phyloP scores from a whole-genome alignment of 1,140 invertebrate species.

The Polyergus mexicanus region DNA sequence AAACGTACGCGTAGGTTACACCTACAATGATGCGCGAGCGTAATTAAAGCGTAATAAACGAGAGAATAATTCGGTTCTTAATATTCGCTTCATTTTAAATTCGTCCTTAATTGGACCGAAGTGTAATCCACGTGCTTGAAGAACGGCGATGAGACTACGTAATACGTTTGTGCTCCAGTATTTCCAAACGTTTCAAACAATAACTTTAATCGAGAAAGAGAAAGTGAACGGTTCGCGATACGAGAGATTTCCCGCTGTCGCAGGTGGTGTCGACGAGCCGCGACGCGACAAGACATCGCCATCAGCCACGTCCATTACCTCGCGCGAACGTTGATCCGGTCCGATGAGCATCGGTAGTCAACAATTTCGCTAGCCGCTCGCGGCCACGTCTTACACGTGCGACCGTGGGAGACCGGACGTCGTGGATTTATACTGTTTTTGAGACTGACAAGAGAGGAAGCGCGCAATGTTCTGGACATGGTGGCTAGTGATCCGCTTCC shows the following conservation, averaged over 20 bases:
- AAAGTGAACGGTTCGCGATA: background rate
- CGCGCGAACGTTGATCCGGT: slow-evolving; percentile 72
- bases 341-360: slow-evolving; percentile 66
- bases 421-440: slow-evolving; percentile 45
- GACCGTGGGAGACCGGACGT: slow-evolving; percentile 73
- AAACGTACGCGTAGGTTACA: slow-evolving; percentile 13
- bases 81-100: slow-evolving; percentile 19
- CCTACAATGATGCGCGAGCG: slow-evolving; percentile 20
- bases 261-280: slow-evolving; percentile 84
- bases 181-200: background rate
- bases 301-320: slow-evolving; percentile 84
- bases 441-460: slow-evolving; percentile 33
- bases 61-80: slow-evolving; percentile 6
- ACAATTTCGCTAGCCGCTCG: slow-evolving; percentile 64
- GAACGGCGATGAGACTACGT: background rate
- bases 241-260: slow-evolving; percentile 72
- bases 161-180: background rate
- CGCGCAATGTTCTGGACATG: slow-evolving; percentile 10
- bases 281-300: slow-evolving; percentile 85
- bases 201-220: background rate
- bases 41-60: slow-evolving; percentile 50
- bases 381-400: slow-evolving; percentile 65
- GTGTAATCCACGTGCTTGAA: background rate
- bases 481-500: slow-evolving; percentile 36
- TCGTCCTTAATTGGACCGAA: slow-evolving; percentile 30